phyloP scores from a whole-genome alignment of 2,888 invertebrate species.

The Limnephilus rhombicus region DNA sequence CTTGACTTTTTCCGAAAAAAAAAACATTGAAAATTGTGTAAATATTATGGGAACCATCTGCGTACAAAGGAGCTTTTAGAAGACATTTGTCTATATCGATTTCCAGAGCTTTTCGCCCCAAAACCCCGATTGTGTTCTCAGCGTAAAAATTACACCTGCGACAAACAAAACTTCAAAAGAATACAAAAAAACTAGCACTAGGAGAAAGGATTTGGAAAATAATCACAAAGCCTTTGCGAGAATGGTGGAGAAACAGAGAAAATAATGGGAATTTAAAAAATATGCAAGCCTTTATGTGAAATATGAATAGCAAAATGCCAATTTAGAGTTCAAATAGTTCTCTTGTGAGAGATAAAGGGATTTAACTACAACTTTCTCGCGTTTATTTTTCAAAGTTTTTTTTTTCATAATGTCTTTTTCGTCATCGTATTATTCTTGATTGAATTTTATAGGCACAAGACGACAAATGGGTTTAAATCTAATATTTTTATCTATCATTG shows the following conservation, averaged over 20 bases:
- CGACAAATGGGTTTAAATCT: background rate
- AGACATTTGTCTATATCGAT: constrained; percentile 8
- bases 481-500: background rate
- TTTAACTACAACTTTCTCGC: background rate
- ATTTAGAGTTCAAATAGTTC: background rate
- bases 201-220: background rate
- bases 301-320: background rate
- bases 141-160: background rate
- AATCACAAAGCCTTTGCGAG: constrained; percentile 20
- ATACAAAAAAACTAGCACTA: background rate
- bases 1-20: background rate
- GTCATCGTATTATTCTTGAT: background rate
- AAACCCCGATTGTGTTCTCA: constrained; percentile 8
- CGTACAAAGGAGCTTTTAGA: constrained; percentile 10
- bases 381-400: background rate
- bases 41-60: constrained; percentile 8
- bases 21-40: constrained; percentile 1
- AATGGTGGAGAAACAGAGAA: background rate
- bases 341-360: background rate
- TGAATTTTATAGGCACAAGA: background rate
- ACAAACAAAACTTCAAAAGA: constrained; percentile 39
- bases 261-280: constrained; percentile 9
- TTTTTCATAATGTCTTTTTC: background rate
- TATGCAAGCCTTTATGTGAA: constrained; percentile 6
- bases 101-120: background rate